Percentiles rank a stretch among this genome's conserved stretches.
phyloP scores from a whole-genome alignment of 1,140 invertebrate species.

The Maniola jurtina region DNA sequence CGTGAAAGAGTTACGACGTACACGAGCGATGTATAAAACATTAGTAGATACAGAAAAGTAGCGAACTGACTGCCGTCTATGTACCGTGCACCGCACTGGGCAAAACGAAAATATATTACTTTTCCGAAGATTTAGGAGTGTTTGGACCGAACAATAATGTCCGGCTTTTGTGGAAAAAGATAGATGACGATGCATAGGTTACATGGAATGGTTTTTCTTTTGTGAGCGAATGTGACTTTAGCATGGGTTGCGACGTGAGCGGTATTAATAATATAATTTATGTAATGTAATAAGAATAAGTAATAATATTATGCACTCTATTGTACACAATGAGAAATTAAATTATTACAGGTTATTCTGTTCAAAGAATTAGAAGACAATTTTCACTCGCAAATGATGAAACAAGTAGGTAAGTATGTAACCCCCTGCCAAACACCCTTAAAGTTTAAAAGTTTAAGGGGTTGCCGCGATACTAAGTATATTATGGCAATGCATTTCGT shows the following conservation, averaged over 20 bases:
- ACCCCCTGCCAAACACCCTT: too few relatives aligned
- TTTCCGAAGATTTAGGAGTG: constrained; percentile 79
- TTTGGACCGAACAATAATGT: constrained; percentile 80
- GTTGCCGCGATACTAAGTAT: too few relatives aligned
- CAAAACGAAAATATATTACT: constrained; percentile 80
- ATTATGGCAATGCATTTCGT: too few relatives aligned
- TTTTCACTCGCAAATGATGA: too few relatives aligned
- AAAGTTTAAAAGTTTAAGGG: too few relatives aligned
- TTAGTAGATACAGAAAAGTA: constrained; percentile 72
- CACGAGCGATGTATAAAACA: constrained; percentile 71
- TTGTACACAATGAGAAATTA: too few relatives aligned
- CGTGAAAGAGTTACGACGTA: constrained; percentile 38
- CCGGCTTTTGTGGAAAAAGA: constrained; percentile 80
- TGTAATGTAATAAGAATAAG: constrained; percentile 40
- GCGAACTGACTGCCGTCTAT: constrained; percentile 67
- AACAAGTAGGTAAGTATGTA: too few relatives aligned
- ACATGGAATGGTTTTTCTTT: constrained; percentile 72
- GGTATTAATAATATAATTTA: constrained; percentile 72
- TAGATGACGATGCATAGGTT: constrained; percentile 77
- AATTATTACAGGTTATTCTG: too few relatives aligned
- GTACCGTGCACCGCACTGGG: constrained; percentile 70
- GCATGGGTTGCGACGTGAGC: constrained; percentile 40
- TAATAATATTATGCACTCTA: background rate
- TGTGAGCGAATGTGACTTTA: constrained; percentile 69
- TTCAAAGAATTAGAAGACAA: too few relatives aligned